Evolutionary conservation across 2,113 vertebrate species (phyloP), one percentile per base, ranked within the genome.

Genomic region (Carollia perspicillata): DNA sequence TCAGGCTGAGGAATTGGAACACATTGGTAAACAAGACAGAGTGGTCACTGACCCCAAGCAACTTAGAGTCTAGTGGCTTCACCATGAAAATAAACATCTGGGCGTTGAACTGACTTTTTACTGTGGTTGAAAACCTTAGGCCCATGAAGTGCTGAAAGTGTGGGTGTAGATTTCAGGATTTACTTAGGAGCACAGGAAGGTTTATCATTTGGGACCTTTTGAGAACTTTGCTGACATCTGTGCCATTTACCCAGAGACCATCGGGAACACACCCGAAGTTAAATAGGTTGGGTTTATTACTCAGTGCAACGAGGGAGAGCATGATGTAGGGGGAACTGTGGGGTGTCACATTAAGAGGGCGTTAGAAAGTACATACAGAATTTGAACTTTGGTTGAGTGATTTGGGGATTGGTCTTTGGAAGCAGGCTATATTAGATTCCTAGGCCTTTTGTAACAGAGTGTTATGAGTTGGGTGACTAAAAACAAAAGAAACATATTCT

Each of bases 351-450:
- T 26, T 69, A 84, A 47, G 37, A 66, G 18, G 37, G 7, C 37
- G 6, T 83, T 68, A 51, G n/a, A 83, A 92, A 58, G n/a, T 49
- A 49, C 6, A 20, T 69, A 40, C 0, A 71, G 79, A 49, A 37
- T 89, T 89, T 95, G 42, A 51, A 58, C 51, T 78, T 95, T 77
- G n/a, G 69, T 60, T 78, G 12, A 58, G 37, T 89, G 63, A 71
- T 71, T 69, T 71, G 30, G 35, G 30, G 35, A 28, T 63, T 33
- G n/a, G 28, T 84, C 26, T 55, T 0, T 78, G 44, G 37, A 69
- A 90, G 28, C 4, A 44, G 40, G 8, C 42, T 80, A 1, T 58
- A 37, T 74, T 80, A 65, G 30, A 75, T 81, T 89, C n/a, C 80
- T 75, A 74, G 47, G 22, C 22, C 40, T 89, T 89, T 28, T 44